These are phyloP conservation scores for Parapristionchus giblindavisi DNA, from an alignment of 2,888 invertebrate genomes.

Conservation along the genomic window DNA sequence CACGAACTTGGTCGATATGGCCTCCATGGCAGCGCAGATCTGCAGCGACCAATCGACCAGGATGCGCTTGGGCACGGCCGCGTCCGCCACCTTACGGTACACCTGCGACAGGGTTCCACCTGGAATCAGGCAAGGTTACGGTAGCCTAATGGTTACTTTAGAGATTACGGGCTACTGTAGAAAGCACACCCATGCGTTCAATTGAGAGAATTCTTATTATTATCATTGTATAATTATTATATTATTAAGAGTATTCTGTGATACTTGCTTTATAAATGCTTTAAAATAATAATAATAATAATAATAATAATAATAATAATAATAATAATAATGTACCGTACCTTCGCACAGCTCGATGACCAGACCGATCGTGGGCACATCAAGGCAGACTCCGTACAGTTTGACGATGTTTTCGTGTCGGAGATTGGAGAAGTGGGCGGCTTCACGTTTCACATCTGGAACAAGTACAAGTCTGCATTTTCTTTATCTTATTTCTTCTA, in stretches of 20 bases:
- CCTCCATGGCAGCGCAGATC: constrained; percentile 34
- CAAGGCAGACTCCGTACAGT: constrained; percentile 20
- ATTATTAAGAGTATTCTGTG: too few relatives aligned
- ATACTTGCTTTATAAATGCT: too few relatives aligned
- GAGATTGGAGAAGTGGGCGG: constrained; percentile 28
- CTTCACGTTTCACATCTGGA: constrained; percentile 28
- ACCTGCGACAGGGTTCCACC: constrained; percentile 32
- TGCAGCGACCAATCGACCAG: constrained; percentile 28
- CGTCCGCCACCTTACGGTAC: constrained; percentile 19
- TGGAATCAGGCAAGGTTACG: neutral
- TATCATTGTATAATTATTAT: neutral
- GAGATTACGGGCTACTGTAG: neutral
- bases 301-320: too few relatives aligned
- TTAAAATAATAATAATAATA: too few relatives aligned
- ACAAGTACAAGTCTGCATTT: too few relatives aligned
- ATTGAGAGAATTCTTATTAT: neutral
- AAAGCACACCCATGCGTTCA: neutral
- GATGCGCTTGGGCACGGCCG: constrained; percentile 35
- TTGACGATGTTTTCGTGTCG: constrained; percentile 28
- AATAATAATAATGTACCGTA: neutral
- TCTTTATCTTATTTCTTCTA: too few relatives aligned
- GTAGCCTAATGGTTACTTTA: too few relatives aligned
- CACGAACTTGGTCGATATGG: constrained; percentile 26
- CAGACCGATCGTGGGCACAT: constrained; percentile 15
- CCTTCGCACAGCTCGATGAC: constrained; percentile 35